Percentiles rank a stretch among this genome's conserved stretches.
phyloP scores from a whole-genome alignment of 2,113 vertebrate species.

The Hypanus sabinus region DNA sequence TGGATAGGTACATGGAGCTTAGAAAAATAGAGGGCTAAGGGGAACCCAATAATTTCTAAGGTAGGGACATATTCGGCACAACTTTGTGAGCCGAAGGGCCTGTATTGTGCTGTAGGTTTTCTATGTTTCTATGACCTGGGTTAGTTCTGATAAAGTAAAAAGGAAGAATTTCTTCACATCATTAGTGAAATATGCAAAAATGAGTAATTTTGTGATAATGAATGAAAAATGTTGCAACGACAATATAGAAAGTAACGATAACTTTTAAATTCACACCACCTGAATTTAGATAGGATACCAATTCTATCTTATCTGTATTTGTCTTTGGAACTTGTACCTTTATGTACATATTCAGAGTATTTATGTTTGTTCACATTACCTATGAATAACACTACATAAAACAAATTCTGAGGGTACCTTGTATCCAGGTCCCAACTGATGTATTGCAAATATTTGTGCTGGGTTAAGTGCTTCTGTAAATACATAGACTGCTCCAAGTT shows the following conservation, averaged over 20 bases:
- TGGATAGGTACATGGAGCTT: no score
- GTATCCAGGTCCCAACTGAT: slow-evolving; percentile 90
- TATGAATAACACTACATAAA: slow-evolving; percentile 28
- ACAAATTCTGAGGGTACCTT: slow-evolving; percentile 64
- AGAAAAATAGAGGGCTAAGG: no score
- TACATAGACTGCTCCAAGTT: slow-evolving; percentile 89
- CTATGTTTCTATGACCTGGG: no score
- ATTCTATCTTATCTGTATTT: background rate
- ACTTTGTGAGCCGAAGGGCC: no score
- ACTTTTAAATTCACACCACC: background rate
- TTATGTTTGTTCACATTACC: background rate
- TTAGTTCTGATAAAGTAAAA: background rate
- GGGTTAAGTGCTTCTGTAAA: slow-evolving; percentile 94
- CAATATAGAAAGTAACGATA: background rate
- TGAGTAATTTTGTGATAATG: background rate
- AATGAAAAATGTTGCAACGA: background rate
- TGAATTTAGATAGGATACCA: background rate
- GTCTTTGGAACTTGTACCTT: background rate
- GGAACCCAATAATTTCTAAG: no score
- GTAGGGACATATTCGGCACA: no score
- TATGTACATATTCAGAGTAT: background rate
- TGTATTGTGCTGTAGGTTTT: no score
- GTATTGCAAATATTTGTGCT: slow-evolving; percentile 95
- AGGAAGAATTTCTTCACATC: background rate
- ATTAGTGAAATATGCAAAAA: background rate